Evolutionary conservation across 1,140 invertebrate genomes (phyloP), one percentile per base, ranked within the genome.

Genomic region (Mya arenaria): DNA sequence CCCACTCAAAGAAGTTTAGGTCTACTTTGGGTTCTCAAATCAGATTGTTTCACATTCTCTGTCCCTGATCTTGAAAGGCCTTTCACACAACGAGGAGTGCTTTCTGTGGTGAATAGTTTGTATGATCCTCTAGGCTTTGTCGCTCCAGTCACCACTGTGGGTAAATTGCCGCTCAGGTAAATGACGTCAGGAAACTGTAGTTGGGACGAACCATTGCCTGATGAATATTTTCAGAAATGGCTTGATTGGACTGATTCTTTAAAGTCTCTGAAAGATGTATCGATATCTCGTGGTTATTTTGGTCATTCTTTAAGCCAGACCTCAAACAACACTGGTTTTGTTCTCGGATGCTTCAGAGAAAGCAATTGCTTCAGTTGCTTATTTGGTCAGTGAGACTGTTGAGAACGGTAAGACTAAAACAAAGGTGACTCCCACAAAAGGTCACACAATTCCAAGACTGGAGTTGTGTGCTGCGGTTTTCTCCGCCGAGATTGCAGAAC

Each of bases 61-160:
- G 34, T 74, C 15, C 3, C 32, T 17, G 17, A 68, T 2, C 37
- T 66, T 23, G n/a, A 80, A 15, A 82, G 68, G 56, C 60, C 72
- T 4, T 28, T 32, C 17, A 86, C 86, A 23, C 55, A 84, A 23
- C 60, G 84, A 34, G 81, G 82, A 37, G 60, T 87, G 15, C 52
- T 87, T 25, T 84, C 86, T 8, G 84, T 62, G 5, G 41, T 86
- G 8, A 74, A 74, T 6, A 71, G 68, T 34, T 62, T 86, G 25
- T 87, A 32, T 60, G 81, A 87, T 34, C 84, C 86, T 19, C 39
- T 86, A 0, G 86, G 86, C 34, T 86, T 85, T 32, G 36, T 84
- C 2, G 32, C 85, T 30, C 78, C 84, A 1, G 5, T 86, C 25
- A 74, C 69, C 8, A 66, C 86, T 36, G 56, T 56, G 25, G 83